A percentile compares a stretch with the other conserved stretches of the same genome.
Evolutionary conservation across 2,113 vertebrate genomes (phyloP).

Genomic region (Connochaetes taurinus): DNA sequence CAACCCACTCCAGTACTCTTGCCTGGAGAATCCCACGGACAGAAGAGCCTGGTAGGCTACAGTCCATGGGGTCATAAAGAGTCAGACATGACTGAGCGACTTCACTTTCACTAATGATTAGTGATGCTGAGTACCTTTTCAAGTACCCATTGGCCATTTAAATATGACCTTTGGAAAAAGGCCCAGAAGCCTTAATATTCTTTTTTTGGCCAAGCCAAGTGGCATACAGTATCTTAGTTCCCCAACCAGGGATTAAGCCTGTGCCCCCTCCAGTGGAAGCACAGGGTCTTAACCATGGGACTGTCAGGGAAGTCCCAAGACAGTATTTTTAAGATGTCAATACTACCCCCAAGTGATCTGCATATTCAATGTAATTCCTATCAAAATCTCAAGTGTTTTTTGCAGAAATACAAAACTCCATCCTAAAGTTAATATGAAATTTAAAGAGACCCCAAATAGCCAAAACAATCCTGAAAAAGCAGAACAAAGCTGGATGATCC

Average conservation of each 20-base stretch:
- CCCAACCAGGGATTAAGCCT: background rate
- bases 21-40: no score
- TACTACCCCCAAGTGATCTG: background rate
- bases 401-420: background rate
- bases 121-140: background rate
- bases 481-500: background rate
- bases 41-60: no score
- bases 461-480: background rate
- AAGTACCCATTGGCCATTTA: background rate
- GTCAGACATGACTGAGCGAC: accelerated
- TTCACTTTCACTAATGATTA: background rate
- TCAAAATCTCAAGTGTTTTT: background rate
- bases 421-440: background rate
- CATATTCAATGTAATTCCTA: background rate
- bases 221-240: background rate
- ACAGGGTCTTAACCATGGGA: background rate
- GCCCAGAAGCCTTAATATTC: background rate
- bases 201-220: background rate
- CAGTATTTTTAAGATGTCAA: background rate
- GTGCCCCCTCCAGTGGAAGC: background rate
- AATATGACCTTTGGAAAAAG: background rate
- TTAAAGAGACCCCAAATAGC: background rate
- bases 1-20: no score
- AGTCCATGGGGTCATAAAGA: no score
- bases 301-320: background rate